Evolutionary conservation across 2,888 invertebrate genomes (phyloP).

Genomic region (Phania funesta): DNA sequence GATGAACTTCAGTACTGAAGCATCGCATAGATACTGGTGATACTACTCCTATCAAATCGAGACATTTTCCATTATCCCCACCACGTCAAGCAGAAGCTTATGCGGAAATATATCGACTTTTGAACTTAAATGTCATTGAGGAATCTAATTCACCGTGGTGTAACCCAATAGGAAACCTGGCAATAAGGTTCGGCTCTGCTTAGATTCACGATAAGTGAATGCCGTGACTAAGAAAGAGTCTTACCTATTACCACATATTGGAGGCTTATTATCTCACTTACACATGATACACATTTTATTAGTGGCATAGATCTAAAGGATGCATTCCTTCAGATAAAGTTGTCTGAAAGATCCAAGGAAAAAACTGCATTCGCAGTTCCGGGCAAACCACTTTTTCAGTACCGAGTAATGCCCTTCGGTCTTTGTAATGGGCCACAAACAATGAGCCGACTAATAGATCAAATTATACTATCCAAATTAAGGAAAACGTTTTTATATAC

Average conservation of each 20-base stretch:
- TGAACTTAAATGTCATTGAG: too few relatives aligned
- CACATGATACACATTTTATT: background rate
- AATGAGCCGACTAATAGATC: too few relatives aligned
- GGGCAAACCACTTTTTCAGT: conserved; percentile 18
- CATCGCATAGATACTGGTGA: background rate
- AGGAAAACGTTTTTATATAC: too few relatives aligned
- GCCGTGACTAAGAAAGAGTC: background rate
- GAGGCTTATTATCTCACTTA: background rate
- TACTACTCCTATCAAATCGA: background rate
- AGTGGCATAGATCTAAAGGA: too few relatives aligned
- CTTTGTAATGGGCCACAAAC: too few relatives aligned
- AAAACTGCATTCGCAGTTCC: too few relatives aligned
- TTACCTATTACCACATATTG: background rate
- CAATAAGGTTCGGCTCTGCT: background rate
- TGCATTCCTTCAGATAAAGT: background rate
- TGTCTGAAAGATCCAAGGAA: too few relatives aligned
- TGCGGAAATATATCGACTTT: too few relatives aligned
- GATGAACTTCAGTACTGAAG: background rate
- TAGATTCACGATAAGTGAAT: background rate
- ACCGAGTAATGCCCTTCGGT: conserved; percentile 4
- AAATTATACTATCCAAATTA: too few relatives aligned
- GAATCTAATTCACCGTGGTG: too few relatives aligned
- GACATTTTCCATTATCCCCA: background rate
- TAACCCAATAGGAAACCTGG: background rate
- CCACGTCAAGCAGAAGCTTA: background rate